phyloP scores from a whole-genome alignment of 2,113 vertebrate species.

The Osmerus mordax region DNA sequence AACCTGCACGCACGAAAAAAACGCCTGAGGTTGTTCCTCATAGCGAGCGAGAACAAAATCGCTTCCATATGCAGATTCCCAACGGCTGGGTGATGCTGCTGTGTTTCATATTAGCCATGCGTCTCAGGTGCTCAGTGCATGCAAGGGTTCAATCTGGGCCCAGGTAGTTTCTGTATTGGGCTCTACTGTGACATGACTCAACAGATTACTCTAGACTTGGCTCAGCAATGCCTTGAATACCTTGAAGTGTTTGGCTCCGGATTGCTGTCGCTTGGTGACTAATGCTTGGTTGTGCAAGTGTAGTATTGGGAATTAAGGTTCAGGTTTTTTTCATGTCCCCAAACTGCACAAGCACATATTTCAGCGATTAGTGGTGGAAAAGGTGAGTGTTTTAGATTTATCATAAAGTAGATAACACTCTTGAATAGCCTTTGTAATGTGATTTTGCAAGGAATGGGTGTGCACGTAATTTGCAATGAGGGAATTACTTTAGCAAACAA shows the following conservation, averaged over 20 bases:
- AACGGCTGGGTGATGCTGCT: conserved; percentile 19
- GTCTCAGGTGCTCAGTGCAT: conserved; percentile 5
- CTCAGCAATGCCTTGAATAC: not conserved
- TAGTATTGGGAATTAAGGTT: not conserved
- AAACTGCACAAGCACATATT: conserved; percentile 15
- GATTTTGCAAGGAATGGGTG: conserved; percentile 39
- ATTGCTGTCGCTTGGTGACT: not conserved
- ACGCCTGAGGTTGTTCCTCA: conserved; percentile 12
- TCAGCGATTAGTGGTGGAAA: not conserved
- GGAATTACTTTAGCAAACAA: conserved; percentile 11
- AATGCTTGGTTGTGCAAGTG: conserved; percentile 9
- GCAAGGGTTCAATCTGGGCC: conserved; percentile 1
- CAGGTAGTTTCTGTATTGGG: conserved; percentile 5
- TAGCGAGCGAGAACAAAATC: conserved; percentile 37
- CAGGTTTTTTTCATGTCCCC: conserved; percentile 1
- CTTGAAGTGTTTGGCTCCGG: not conserved
- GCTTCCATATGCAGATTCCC: conserved; percentile 47
- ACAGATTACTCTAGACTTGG: not conserved
- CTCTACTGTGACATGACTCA: conserved; percentile 4
- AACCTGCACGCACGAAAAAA: conserved; percentile 27
- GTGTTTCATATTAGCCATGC: not conserved
- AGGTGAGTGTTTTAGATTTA: conserved; percentile 9
- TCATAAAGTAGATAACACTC: conserved; percentile 2
- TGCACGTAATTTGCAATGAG: conserved; percentile 27
- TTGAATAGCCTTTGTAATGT: conserved; percentile 41